Evolutionary conservation across 2,888 invertebrate species (phyloP).

Genomic region (Chydorus sphaericus): DNA sequence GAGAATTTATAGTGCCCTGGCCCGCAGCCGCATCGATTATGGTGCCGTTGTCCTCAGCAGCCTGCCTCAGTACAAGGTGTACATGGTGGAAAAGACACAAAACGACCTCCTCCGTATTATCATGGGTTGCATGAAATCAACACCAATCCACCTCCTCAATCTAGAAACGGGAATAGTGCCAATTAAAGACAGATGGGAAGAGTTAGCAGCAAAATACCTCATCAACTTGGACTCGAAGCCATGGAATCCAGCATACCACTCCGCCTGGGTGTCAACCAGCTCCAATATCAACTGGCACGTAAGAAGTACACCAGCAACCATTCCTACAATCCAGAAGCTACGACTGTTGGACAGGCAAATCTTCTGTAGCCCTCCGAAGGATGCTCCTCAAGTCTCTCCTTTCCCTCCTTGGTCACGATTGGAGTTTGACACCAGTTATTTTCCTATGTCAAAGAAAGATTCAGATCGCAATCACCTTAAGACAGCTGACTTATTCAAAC

Average conservation of each 20-base stretch:
- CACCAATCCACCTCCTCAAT: neutral
- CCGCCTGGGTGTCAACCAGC: neutral
- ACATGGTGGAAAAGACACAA: neutral
- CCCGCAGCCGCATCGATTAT: slow-evolving; percentile 10
- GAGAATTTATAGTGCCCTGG: neutral
- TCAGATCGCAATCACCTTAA: too few species aligned
- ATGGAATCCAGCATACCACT: neutral
- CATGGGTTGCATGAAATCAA: neutral
- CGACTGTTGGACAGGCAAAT: too few species aligned
- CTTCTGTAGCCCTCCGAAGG: too few species aligned
- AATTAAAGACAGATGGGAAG: neutral
- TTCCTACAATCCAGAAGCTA: too few species aligned
- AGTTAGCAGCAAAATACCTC: neutral
- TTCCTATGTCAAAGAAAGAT: too few species aligned
- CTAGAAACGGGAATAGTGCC: neutral
- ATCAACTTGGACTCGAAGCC: neutral
- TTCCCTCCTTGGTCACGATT: neutral
- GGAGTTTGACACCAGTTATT: too few species aligned
- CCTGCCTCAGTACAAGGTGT: neutral
- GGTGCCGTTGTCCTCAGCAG: slow-evolving; percentile 12
- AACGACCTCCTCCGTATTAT: neutral
- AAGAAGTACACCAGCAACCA: neutral
- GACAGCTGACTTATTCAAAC: too few species aligned
- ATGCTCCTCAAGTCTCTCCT: too few species aligned
- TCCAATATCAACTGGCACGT: neutral